These are phyloP conservation scores for Stichodactyla helianthus DNA, from an alignment of 64 coral and sea anemone species.

Conservation along the genomic window DNA sequence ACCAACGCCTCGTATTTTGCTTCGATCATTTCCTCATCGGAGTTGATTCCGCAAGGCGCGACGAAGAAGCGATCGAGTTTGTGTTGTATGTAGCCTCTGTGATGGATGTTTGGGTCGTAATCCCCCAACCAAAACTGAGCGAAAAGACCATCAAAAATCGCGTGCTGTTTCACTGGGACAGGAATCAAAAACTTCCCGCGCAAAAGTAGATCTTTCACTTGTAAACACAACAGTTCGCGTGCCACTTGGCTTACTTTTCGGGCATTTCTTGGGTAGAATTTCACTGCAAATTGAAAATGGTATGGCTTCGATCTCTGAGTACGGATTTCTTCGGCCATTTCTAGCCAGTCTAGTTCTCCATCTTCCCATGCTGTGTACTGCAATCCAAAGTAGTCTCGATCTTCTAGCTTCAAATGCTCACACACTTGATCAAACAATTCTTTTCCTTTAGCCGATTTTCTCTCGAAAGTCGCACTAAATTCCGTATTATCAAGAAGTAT, in stretches of 20 bases:
- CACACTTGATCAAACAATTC: conserved; percentile 66
- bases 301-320: conserved; percentile 74
- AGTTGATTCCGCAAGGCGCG: conserved; percentile 89
- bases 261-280: conserved; percentile 67
- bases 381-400: conserved; percentile 60
- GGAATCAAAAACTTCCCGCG: conserved; percentile 68
- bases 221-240: conserved; percentile 61
- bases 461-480: conserved; percentile 66
- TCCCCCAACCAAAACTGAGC: conserved; percentile 79
- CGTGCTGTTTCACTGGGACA: conserved; percentile 59
- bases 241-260: conserved; percentile 30
- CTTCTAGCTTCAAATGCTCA: conserved; percentile 45
- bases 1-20: conserved; percentile 80
- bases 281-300: conserved; percentile 89
- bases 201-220: conserved; percentile 85
- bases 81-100: conserved; percentile 76
- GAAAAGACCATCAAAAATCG: conserved; percentile 69
- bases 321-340: conserved; percentile 49
- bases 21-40: conserved; percentile 51
- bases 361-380: conserved; percentile 75
- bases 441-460: conserved; percentile 68
- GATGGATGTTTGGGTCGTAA: conserved; percentile 74
- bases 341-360: conserved; percentile 85
- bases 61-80: conserved; percentile 74
- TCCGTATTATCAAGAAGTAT: conserved; percentile 83